phyloP scores from a whole-genome alignment of 64 coral and sea anemone genomes.

The Anthopleura sola region DNA sequence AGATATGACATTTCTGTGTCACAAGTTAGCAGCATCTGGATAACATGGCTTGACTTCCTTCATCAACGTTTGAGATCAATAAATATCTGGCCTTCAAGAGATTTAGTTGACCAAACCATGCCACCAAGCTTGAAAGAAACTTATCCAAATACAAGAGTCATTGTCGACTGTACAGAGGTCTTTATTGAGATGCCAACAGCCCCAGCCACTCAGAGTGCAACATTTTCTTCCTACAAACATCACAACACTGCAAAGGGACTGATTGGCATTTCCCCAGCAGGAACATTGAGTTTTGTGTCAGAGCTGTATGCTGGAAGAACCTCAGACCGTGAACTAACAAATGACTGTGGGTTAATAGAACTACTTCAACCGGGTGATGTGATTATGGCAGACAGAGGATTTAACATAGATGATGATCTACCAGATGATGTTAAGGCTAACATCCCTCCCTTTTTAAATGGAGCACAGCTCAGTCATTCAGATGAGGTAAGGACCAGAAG shows the following conservation, averaged over 20 bases:
- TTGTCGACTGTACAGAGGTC: no score
- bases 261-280: no score
- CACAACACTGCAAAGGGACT: no score
- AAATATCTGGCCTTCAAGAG: conserved; percentile 38
- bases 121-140: conserved; percentile 25
- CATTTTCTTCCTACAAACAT: no score
- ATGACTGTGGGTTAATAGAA: conserved; percentile 30
- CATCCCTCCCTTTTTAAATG: conserved; percentile 40
- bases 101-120: conserved; percentile 41
- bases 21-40: conserved; percentile 48
- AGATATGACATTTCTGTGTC: conserved; percentile 42
- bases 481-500: conserved; percentile 37
- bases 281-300: conserved; percentile 33
- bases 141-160: conserved; percentile 33
- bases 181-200: no score
- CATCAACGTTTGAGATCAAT: conserved; percentile 26
- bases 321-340: conserved; percentile 28
- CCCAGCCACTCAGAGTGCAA: no score
- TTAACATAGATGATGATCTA: conserved; percentile 47
- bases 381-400: conserved; percentile 50
- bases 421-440: conserved; percentile 26
- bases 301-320: conserved; percentile 42
- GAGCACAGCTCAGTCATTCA: conserved; percentile 24
- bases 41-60: conserved; percentile 52
- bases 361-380: conserved; percentile 36